Base-by-base conservation (phyloP, 2,888 invertebrate genomes). In the Opisthograptis luteolata region DNA sequence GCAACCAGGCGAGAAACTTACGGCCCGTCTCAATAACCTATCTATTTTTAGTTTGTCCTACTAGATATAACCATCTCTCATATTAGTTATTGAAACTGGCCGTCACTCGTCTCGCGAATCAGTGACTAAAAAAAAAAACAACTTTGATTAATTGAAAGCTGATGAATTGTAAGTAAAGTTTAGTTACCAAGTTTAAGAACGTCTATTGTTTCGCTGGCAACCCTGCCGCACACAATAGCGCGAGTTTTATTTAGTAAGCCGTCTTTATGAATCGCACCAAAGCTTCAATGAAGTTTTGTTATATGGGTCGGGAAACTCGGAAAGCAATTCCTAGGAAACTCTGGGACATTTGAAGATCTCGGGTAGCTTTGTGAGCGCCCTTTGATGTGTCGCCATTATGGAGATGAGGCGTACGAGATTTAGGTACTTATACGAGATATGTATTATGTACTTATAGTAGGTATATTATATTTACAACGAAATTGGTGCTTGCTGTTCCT, bases 191-290 rank as follows among this genome's bases (percentile, higher is more conserved):
- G n/a, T 28, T 17, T 28, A 12, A 3, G n/a, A 36, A 13, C 7
- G 3, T 30, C 20, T 27, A 27, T 51, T 51, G 36, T 45, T 37
- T 35, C 19, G 12, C 25, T 35, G 41, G 9, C 68, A 70, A 44
- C 66, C 68, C 72, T 70, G 55, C 35, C 28, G 22, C 35, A 39
- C n/a, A 62, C 60, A 64, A 66, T 58, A 57, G 57, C 58, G 27
- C 13, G 44, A 68, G 66, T 71, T 75, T 75, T 74, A 72, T 73
- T 69, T 66, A 69, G 66, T 64, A 64, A 68, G 66, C 62, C 60
- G 47, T 62, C 63, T 70, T 71, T 72, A 74, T 68, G 70, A 73
- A 71, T 70, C 62, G 60, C 61, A 44, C 61, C 61, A 56, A 48
- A 56, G 47, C 41, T 55, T 42, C 24, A 52, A 36, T 45, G 30